Evolutionary conservation across 1,140 invertebrate genomes (phyloP).

Genomic region (Drosophila triauraria): DNA sequence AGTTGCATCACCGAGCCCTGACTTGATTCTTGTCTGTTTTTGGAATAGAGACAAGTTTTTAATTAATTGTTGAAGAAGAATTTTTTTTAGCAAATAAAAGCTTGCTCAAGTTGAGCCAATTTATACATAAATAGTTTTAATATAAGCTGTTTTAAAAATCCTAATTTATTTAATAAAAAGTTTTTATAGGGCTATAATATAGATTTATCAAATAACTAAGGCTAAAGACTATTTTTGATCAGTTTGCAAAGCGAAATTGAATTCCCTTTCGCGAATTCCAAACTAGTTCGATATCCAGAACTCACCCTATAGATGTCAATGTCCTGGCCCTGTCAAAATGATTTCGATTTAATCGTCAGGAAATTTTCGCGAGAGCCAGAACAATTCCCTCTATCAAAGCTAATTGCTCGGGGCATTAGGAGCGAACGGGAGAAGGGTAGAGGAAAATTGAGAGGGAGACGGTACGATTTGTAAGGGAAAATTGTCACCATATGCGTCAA

Average conservation of each 20-base stretch:
- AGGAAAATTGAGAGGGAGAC: slow-evolving; percentile 16
- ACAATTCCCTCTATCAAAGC: slow-evolving; percentile 76
- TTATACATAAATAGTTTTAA: too few relatives aligned
- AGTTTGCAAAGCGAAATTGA: background rate
- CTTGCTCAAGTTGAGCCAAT: too few relatives aligned
- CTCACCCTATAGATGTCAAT: slow-evolving; percentile 22
- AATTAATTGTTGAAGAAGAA: too few relatives aligned
- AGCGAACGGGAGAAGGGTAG: background rate
- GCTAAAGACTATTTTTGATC: background rate
- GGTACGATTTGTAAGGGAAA: slow-evolving; percentile 58
- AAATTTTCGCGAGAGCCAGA: slow-evolving; percentile 65
- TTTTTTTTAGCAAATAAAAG: too few relatives aligned
- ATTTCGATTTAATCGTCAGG: slow-evolving; percentile 83
- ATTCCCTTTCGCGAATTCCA: background rate
- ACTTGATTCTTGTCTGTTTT: too few relatives aligned
- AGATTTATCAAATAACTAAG: background rate
- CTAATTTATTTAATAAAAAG: background rate
- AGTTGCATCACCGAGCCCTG: too few relatives aligned
- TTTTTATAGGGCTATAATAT: background rate
- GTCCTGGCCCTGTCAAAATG: slow-evolving; percentile 56
- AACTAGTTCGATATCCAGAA: background rate
- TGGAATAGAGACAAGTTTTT: too few relatives aligned
- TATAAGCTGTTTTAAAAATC: background rate
- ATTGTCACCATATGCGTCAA: slow-evolving; percentile 85
- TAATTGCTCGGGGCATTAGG: slow-evolving; percentile 69